Evolutionary conservation across 1,140 invertebrate species (phyloP), one percentile per base, ranked within the genome.

Genomic region (Drosophila kepulauana): DNA sequence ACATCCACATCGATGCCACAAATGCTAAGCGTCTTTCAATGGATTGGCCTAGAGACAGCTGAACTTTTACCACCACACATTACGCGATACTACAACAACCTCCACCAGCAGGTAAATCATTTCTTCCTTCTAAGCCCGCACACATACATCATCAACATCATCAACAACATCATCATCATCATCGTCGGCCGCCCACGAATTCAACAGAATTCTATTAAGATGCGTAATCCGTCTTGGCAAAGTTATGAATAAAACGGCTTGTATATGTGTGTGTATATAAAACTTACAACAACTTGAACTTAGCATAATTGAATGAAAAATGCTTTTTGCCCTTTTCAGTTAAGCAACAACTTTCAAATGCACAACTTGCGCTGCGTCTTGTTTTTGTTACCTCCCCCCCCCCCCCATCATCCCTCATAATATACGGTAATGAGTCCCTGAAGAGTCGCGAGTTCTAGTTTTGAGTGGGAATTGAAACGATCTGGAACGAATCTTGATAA

Each of bases 21-120:
- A 25, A 25, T 25, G 0, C 67, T 62, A 20, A 75, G 79, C 71
- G 77, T 78, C 8, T 92, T 94, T 56, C 94, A 94, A 75, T 96
- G 95, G 95, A 95, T 96, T 75, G 95, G 95, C 11, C 94, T 95
- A 81, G 95, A 96, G 90, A 95, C 95, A 16, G 94, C 94, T 70
- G 93, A 94, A 25, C 93, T 94, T 0, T 81, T 95, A 79, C 95
- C 95, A 1, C 93, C 93, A n/a, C 95, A 96, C 76, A 95, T 96
- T 76, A 95, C 95, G 91, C 95, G 95, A 85, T 95, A 96, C 91
- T 96, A 96, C 82, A 93, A 95, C 77, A 94, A 94, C 25, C 95
- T 92, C 48, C 92, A 92, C 66, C 89, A 92, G 49, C 94, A 94
- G 95, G 95, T 95, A 94, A 94, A 79, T 79, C 59, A 76, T 33